Conservation (phyloP, 2,888 invertebrate species). For the Pemphredon lugubris region DNA sequence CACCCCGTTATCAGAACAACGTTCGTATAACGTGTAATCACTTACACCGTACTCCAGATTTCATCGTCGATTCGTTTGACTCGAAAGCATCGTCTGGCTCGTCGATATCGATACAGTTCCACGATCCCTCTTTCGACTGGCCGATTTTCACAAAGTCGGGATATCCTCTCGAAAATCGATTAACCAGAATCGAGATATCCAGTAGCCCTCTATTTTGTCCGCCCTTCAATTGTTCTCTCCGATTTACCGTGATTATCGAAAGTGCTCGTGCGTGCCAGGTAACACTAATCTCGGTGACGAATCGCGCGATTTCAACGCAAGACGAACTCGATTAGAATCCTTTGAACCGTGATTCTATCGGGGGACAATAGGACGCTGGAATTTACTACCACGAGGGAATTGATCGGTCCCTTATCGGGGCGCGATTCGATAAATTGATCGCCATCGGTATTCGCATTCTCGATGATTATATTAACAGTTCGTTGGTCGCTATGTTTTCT, state of each 20-base stretch:
- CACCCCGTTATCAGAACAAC: no score
- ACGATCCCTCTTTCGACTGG: conserved; percentile 42
- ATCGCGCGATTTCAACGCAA: conserved; percentile 48
- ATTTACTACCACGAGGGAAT: neutral
- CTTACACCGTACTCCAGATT: conserved; percentile 18
- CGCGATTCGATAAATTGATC: conserved; percentile 8
- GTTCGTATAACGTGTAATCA: no score
- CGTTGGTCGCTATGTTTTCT: no score
- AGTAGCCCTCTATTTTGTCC: neutral
- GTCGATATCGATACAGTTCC: conserved; percentile 19
- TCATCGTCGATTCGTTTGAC: conserved; percentile 15
- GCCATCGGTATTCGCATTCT: neutral
- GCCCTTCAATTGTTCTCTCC: neutral
- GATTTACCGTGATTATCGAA: conserved; percentile 59
- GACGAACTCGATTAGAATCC: conserved; percentile 66
- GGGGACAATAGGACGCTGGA: conserved; percentile 3
- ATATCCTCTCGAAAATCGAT: conserved; percentile 39
- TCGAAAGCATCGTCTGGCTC: conserved; percentile 24
- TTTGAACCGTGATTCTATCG: conserved; percentile 56
- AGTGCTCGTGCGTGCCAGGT: conserved; percentile 52
- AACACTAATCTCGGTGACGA: conserved; percentile 61
- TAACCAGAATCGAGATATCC: conserved; percentile 35
- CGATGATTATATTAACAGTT: no score
- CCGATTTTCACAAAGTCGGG: conserved; percentile 38
- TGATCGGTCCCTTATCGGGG: neutral